Conservation (phyloP, 2,113 vertebrate species). For the Aegotheles bennettii region DNA sequence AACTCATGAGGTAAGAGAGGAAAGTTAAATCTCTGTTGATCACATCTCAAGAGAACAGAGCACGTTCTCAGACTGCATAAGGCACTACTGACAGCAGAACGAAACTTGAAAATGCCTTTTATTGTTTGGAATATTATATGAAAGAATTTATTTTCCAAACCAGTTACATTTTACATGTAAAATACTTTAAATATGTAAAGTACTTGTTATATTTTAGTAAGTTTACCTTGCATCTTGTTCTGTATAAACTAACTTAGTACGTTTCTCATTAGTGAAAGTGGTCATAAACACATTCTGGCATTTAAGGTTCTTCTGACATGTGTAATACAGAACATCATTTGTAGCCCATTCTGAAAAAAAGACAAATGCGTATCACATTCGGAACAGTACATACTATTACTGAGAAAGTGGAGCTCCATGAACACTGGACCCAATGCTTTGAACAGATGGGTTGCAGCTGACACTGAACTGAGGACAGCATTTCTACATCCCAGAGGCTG, state of each 20-base stretch:
- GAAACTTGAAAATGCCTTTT: not conserved
- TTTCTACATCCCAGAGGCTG: not conserved
- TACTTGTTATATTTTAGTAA: not conserved
- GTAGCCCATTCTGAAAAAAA: conserved; percentile 88
- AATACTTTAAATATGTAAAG: not conserved
- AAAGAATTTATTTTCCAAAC: not conserved
- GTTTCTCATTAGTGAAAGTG: conserved; percentile 72
- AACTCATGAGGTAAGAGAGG: conserved; percentile 24
- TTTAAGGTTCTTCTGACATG: conserved; percentile 81
- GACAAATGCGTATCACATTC: not conserved
- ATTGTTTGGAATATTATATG: not conserved
- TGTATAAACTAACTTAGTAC: conserved; percentile 79
- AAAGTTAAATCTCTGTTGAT: conserved; percentile 44
- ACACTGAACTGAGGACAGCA: not conserved
- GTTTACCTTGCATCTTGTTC: conserved; percentile 87
- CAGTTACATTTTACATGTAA: not conserved
- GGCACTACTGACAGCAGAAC: not conserved
- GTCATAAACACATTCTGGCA: conserved; percentile 82
- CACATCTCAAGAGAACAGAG: conserved; percentile 5
- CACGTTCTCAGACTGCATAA: not conserved
- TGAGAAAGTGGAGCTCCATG: not conserved
- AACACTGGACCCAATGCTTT: not conserved
- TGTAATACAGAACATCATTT: conserved; percentile 85
- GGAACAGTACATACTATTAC: not conserved
- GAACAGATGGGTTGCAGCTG: not conserved